phyloP scores from a whole-genome alignment of 2,888 invertebrate species.

The Calephelis perditalis region DNA sequence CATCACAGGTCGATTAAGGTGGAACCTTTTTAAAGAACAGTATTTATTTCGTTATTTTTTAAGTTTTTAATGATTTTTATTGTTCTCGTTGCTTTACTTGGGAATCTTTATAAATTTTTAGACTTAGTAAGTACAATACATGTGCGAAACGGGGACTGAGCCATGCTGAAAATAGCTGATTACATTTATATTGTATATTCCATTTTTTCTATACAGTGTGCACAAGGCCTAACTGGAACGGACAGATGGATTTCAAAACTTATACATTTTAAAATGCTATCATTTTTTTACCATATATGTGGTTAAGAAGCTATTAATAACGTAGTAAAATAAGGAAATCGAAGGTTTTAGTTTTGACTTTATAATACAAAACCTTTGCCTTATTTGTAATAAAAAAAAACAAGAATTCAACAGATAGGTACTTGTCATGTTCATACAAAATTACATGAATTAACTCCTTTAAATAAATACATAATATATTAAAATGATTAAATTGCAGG shows the following conservation, averaged over 20 bases:
- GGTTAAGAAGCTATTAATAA: neutral
- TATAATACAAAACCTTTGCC: too few species aligned
- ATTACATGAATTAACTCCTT: too few species aligned
- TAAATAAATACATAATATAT: too few species aligned
- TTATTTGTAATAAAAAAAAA: too few species aligned
- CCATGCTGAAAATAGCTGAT: conserved; percentile 9
- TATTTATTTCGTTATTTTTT: conserved; percentile 77
- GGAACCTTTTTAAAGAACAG: conserved; percentile 47
- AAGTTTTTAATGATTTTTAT: conserved; percentile 75
- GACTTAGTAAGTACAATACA: conserved; percentile 58
- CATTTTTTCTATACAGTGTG: conserved; percentile 9
- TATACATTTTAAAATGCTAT: neutral
- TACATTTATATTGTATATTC: conserved; percentile 13
- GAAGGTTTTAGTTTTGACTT: too few species aligned
- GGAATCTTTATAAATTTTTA: conserved; percentile 71
- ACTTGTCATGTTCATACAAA: too few species aligned
- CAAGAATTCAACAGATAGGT: too few species aligned
- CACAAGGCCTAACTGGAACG: conserved; percentile 7
- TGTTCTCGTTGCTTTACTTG: conserved; percentile 75
- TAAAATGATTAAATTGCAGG: too few species aligned
- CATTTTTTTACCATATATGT: neutral
- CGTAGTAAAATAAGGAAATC: too few species aligned
- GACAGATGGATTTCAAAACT: neutral
- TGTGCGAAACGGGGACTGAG: conserved; percentile 47
- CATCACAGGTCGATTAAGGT: conserved; percentile 20